These are phyloP conservation scores for Picus viridis DNA, from an alignment of 2,797 vertebrate genomes.

Conservation along the genomic window DNA sequence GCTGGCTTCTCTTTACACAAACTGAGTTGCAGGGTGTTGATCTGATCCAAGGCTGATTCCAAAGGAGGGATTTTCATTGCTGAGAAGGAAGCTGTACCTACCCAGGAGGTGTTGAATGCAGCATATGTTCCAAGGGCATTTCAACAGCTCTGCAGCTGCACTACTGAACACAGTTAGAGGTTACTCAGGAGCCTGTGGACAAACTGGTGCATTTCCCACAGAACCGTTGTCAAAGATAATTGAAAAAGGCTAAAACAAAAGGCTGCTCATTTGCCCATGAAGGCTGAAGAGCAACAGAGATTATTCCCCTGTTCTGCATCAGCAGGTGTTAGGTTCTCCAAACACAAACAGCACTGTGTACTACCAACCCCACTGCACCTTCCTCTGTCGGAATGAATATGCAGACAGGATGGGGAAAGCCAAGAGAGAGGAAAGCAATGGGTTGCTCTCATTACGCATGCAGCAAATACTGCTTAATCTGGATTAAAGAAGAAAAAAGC, in stretches of 20 bases:
- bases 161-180: neutral
- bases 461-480: neutral
- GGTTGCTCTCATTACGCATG: neutral
- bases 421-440: neutral
- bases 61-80: neutral
- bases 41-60: neutral
- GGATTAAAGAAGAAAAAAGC: neutral
- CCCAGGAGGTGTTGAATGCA: neutral
- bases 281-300: neutral
- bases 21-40: neutral
- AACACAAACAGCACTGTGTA: neutral
- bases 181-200: neutral
- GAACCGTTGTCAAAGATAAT: neutral
- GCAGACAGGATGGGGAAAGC: neutral
- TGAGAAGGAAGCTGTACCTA: neutral
- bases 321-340: neutral
- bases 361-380: neutral
- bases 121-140: neutral
- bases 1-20: neutral
- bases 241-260: constrained; percentile 4
- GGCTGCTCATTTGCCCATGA: neutral
- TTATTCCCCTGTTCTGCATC: neutral
- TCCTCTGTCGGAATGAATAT: neutral
- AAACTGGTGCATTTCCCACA: neutral
- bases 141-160: neutral